Conservation (phyloP, 2,888 invertebrate genomes). For the Penaeus monodon region DNA sequence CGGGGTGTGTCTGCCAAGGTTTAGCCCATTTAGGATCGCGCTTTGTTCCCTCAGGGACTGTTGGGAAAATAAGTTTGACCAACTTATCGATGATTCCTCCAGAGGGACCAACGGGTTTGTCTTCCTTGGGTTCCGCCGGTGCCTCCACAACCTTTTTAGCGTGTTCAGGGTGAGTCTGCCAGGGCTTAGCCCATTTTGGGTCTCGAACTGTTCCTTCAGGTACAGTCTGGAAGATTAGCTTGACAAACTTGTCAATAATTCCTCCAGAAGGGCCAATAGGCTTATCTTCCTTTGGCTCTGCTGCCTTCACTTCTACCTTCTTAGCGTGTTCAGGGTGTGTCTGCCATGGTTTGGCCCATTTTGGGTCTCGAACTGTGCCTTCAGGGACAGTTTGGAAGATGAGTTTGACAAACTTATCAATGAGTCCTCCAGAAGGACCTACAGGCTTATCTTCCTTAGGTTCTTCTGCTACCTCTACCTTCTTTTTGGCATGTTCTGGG, state of each 20-base stretch:
- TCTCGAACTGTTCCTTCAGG: slow-evolving; percentile 35
- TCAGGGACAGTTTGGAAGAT: slow-evolving; percentile 32
- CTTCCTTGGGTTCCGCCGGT: slow-evolving; percentile 1
- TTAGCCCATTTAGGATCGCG: slow-evolving; percentile 61
- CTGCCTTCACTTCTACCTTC: background rate
- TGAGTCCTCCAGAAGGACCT: slow-evolving; percentile 24
- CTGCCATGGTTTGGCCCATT: slow-evolving; percentile 63
- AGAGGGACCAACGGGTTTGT: slow-evolving; percentile 4
- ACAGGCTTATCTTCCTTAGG: background rate
- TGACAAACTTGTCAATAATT: slow-evolving; percentile 23
- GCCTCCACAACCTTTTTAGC: slow-evolving; percentile 11
- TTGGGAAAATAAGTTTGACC: slow-evolving; percentile 49
- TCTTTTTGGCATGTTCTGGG: background rate
- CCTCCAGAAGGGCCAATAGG: slow-evolving; percentile 10
- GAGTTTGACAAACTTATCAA: slow-evolving; percentile 46
- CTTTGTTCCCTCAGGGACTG: slow-evolving; percentile 33
- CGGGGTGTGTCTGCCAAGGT: slow-evolving; percentile 62
- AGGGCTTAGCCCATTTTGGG: slow-evolving; percentile 61
- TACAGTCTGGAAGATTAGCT: slow-evolving; percentile 10
- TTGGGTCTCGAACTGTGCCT: slow-evolving; percentile 32
- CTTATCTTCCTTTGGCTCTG: slow-evolving; percentile 3
- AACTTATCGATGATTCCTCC: slow-evolving; percentile 45
- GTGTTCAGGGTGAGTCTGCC: slow-evolving; percentile 62
- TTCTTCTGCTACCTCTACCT: background rate
- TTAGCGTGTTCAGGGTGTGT: slow-evolving; percentile 53